These are phyloP conservation scores for Danio albolineatus DNA, from an alignment of 2,797 vertebrate species.

Conservation along the genomic window DNA sequence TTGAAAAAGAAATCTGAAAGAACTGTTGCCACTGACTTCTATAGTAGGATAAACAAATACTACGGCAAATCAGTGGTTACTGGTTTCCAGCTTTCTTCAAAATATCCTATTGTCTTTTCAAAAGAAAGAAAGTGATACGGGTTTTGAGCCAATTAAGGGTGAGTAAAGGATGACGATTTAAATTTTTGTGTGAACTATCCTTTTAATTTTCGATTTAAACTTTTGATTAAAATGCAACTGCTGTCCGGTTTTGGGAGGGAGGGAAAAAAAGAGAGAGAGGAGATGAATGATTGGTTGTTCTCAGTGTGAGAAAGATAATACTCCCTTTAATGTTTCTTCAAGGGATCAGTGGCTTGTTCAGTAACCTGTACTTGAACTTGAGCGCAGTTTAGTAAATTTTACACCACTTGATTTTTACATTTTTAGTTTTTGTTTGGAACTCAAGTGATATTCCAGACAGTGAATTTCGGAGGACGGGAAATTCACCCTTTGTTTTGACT, in stretches of 20 bases:
- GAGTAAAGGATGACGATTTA: too few relatives aligned
- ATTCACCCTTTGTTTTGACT: neutral
- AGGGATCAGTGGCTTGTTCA: slow-evolving; percentile 14
- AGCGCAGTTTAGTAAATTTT: neutral
- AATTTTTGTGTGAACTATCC: too few relatives aligned
- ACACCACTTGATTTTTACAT: neutral
- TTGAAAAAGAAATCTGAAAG: too few relatives aligned
- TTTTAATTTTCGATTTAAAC: neutral
- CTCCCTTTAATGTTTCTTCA: slow-evolving; percentile 40
- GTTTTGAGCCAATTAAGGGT: too few relatives aligned
- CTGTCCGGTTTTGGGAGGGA: neutral
- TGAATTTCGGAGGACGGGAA: neutral
- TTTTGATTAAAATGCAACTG: neutral
- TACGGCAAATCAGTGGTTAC: too few relatives aligned
- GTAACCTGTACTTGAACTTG: slow-evolving; percentile 39
- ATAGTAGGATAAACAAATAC: too few relatives aligned
- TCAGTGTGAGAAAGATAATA: slow-evolving; percentile 50
- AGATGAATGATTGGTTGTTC: slow-evolving; percentile 42
- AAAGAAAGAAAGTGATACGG: too few relatives aligned
- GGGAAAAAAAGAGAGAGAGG: neutral
- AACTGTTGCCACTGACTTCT: too few relatives aligned
- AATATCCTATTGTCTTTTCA: too few relatives aligned
- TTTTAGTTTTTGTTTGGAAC: neutral
- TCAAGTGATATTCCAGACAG: neutral
- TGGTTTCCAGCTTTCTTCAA: too few relatives aligned